A percentile compares a stretch with the other conserved stretches of the same genome.
These are phyloP conservation scores for Calliphora vomitoria DNA, from an alignment of 2,888 invertebrate species.

Conservation along the genomic window DNA sequence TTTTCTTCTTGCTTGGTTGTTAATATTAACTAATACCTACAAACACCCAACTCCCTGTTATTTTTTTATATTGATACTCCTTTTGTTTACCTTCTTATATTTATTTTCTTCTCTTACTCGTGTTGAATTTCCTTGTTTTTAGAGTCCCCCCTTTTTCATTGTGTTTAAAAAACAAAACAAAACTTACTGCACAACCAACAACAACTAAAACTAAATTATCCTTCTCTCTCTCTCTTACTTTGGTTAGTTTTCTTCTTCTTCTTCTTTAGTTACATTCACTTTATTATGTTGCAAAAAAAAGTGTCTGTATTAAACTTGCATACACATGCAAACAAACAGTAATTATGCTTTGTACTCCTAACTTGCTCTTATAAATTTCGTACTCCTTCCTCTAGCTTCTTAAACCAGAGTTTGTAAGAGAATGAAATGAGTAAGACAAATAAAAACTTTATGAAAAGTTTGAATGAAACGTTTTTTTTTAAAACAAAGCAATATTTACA, in stretches of 20 bases:
- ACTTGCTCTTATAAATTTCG: constrained; percentile 24
- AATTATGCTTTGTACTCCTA: not conserved
- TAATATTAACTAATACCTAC: constrained; percentile 55
- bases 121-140: constrained; percentile 42
- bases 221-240: constrained; percentile 6
- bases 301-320: not conserved
- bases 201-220: not conserved
- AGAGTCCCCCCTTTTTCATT: constrained; percentile 21
- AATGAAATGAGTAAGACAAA: constrained; percentile 18
- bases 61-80: constrained; percentile 9
- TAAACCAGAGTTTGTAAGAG: constrained; percentile 18
- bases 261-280: constrained; percentile 49
- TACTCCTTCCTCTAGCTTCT: constrained; percentile 7
- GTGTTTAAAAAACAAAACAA: not conserved
- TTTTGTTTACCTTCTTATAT: constrained; percentile 24
- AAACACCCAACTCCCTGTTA: constrained; percentile 32
- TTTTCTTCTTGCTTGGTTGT: constrained; percentile 10
- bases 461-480: not conserved
- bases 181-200: not conserved
- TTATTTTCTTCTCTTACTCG: constrained; percentile 17
- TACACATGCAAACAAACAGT: not conserved
- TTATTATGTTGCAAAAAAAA: constrained; percentile 23
- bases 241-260: constrained; percentile 18
- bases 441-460: constrained; percentile 17
- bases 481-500: too few relatives aligned